Evolutionary conservation across 2,888 invertebrate genomes (phyloP), one percentile per base, ranked within the genome.

Genomic region (Drosophila neotestacea): DNA sequence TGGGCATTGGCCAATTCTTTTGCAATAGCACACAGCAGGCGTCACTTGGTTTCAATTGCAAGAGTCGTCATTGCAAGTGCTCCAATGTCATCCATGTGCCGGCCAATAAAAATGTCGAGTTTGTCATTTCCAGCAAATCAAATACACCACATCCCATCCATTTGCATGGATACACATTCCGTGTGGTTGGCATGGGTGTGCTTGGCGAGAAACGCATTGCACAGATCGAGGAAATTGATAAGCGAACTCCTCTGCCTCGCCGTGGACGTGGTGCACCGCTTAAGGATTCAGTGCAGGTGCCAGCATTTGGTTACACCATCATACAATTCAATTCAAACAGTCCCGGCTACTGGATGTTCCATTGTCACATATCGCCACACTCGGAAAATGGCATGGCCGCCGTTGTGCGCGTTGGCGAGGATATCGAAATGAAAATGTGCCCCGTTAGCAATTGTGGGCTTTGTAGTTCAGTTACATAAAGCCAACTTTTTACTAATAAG

Each of bases 311-410:
- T 10, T 91, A 91, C 47, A 89, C 91, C 4, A 91, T 91, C 10
- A 81, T 91, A 6, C 87, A 91, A 1, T 90, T 91, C 46, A 85
- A 87, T 55, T 72, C 89, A 4, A 83, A 90, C 47, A 91, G 88
- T 65, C 91, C 91, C 0, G 91, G 91, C 34, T 91, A 89, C 62
- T 91, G 91, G 91, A 90, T 91, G 70, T 84, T 90, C 51, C 91
- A 91, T 61, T 91, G 91, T 22, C 91, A 91, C 68, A 91, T 91
- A 27, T 87, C 90, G 5, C 76, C 88, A 11, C 91, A 91, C 65
- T 90, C 91, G 6, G 91, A 91, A 63, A 88, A 85, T 54, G 91
- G 91, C 10, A 91, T 91, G 91, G 80, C 90, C 1, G 85, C 90
- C 1, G 89, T 91, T 9, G 65, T 91, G 11, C 85, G 91, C 0